Conservation (phyloP, 2,113 vertebrate species). For the Ophiodon elongatus region DNA sequence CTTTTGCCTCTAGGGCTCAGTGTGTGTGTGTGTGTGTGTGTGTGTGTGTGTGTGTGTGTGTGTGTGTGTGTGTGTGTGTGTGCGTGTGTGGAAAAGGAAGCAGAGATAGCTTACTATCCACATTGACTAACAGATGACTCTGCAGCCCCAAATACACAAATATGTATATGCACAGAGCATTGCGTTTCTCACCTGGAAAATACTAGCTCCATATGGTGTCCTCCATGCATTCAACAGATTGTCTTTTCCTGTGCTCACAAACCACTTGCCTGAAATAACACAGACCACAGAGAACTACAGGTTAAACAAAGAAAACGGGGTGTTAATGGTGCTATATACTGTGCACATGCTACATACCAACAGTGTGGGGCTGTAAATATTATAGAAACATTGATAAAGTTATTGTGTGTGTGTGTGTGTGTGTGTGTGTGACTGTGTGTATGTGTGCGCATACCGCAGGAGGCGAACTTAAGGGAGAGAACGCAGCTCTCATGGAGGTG, state of each 20-base stretch:
- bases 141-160: neutral
- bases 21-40: neutral
- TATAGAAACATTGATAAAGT: neutral
- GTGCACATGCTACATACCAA: neutral
- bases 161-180: neutral
- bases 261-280: conserved; percentile 89
- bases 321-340: neutral
- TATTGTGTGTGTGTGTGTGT: neutral
- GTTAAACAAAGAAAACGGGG: neutral
- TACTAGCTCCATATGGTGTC: conserved; percentile 85
- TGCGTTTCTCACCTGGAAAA: conserved; percentile 86
- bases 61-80: too few species aligned
- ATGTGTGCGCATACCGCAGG: conserved; percentile 74
- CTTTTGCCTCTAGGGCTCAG: conserved; percentile 10
- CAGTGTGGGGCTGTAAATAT: neutral
- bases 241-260: conserved; percentile 91
- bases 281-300: neutral
- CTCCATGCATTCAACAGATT: conserved; percentile 88
- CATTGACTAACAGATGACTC: conserved; percentile 20
- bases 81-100: too few species aligned
- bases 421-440: neutral
- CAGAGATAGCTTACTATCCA: conserved; percentile 17
- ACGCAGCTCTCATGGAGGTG: conserved; percentile 84
- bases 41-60: too few species aligned
- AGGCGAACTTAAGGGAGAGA: conserved; percentile 87